Evolutionary conservation across 2,888 invertebrate species (phyloP).

Genomic region (Seira musarum): DNA sequence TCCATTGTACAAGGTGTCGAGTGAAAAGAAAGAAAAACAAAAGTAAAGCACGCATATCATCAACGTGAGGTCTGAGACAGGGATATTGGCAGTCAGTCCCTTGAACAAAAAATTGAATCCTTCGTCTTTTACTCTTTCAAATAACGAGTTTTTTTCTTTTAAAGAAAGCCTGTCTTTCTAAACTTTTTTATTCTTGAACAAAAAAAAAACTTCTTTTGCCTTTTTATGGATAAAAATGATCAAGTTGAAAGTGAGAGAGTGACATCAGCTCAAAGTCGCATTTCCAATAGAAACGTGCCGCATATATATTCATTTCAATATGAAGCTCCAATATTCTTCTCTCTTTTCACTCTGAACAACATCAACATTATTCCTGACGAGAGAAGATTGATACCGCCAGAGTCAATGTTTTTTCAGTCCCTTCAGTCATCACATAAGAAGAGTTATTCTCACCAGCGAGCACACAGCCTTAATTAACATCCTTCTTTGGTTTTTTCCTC

Average conservation of each 20-base stretch:
- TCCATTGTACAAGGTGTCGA: constrained; percentile 14
- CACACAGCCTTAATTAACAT: constrained; percentile 50
- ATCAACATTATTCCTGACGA: no score
- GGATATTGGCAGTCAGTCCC: constrained; percentile 9
- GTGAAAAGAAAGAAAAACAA: constrained; percentile 19
- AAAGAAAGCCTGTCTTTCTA: background rate
- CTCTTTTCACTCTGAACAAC: background rate
- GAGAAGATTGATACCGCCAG: constrained; percentile 29
- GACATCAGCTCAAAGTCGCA: constrained; percentile 19
- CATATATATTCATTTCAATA: constrained; percentile 8
- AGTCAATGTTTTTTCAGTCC: constrained; percentile 27
- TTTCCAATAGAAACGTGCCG: constrained; percentile 6
- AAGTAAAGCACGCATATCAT: constrained; percentile 16
- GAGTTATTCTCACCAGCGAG: constrained; percentile 14
- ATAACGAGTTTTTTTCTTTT: constrained; percentile 14
- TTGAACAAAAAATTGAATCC: constrained; percentile 11
- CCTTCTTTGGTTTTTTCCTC: constrained; percentile 31
- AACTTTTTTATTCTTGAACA: constrained; percentile 8
- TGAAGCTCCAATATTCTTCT: no score
- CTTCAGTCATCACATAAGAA: constrained; percentile 27
- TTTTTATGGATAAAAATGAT: constrained; percentile 16
- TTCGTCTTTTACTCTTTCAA: background rate
- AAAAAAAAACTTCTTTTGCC: background rate
- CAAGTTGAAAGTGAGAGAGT: constrained; percentile 8
- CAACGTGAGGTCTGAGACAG: constrained; percentile 4